These are phyloP conservation scores for Psittacula cyanocephala DNA, from an alignment of 2,113 vertebrate species.

Conservation along the genomic window DNA sequence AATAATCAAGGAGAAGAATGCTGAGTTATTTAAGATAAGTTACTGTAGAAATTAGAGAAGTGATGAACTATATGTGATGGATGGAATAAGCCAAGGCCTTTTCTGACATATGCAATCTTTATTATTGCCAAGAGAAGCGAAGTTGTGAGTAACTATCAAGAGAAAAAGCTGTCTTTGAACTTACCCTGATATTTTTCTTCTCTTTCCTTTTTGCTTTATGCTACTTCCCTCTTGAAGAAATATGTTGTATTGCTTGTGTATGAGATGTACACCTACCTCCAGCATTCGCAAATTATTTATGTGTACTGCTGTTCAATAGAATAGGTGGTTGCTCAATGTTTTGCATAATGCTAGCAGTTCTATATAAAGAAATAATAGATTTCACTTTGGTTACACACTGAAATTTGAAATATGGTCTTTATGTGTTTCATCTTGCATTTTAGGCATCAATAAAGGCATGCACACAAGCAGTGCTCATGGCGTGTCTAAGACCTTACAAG, in stretches of 20 bases:
- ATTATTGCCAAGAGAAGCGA: background rate
- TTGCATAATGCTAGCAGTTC: background rate
- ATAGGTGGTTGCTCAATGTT: background rate
- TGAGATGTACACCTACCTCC: background rate
- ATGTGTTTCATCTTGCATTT: background rate
- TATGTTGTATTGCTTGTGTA: background rate
- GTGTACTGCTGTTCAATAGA: background rate
- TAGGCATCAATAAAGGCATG: background rate
- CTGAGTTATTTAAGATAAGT: background rate
- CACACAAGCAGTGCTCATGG: background rate
- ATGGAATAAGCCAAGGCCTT: background rate
- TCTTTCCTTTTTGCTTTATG: background rate
- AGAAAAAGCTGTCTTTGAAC: background rate
- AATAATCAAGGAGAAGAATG: slow-evolving; percentile 31
- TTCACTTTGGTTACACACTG: background rate
- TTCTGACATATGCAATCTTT: background rate
- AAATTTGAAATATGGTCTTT: background rate
- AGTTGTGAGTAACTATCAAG: background rate
- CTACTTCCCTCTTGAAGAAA: background rate
- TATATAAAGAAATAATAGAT: background rate
- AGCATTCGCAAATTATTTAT: background rate
- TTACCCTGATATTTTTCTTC: background rate
- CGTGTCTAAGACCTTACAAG: background rate
- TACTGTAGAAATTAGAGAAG: background rate
- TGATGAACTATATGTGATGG: background rate